Evolutionary conservation across 1,140 invertebrate species (phyloP), one percentile per base, ranked within the genome.

Genomic region (Drosophila repletoides): DNA sequence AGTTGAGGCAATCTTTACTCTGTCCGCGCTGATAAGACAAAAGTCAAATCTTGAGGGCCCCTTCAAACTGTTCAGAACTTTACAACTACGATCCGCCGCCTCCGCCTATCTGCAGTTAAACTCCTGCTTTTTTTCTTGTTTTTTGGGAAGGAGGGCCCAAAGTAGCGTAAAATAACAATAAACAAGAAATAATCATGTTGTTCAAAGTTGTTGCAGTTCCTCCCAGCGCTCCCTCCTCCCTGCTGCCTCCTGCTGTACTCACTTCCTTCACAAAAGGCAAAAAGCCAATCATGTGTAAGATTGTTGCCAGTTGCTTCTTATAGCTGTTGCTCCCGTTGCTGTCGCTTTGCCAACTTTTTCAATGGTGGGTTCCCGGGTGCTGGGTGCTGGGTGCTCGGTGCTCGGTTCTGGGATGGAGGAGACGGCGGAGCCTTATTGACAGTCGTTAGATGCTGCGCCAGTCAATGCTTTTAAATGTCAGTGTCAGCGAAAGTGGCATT

Each of bases 161-260:
- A 81, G 64, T 60, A 77, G 79, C 79, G 79, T 68, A 59, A 83
- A 83, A 84, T 84, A 84, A 84, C 74, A 84, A 84, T 83, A 83
- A 83, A 84, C 79, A 83, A 79, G 65, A 84, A 79, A 79, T 84
- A 84, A 84, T 84, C 80, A 84, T 86, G 80, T 86, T 86, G 73
- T 61, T 72, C 38, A 36, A 55, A 65, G 59, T 61, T 68, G 46
- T 60, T 58, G 19, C 31, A 17, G 26, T 38, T 65, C 48, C 61
- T 28, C 4, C 19, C 43, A 31, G 26, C 17, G 12, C 48, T 29
- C 7, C n/a, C 7, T 33, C 40, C 9, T 33, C 10, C 15, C 17
- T 7, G n/a, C n/a, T n/a, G n/a, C 14, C 21, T 12, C 5, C 17
- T n/a, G 22, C 36, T 56, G 9, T 12, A 45, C 5, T n/a, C n/a